Percentiles rank a stretch among this genome's conserved stretches.
Conservation (phyloP, 2,113 vertebrate species). For the Acrocephalus kingi region DNA sequence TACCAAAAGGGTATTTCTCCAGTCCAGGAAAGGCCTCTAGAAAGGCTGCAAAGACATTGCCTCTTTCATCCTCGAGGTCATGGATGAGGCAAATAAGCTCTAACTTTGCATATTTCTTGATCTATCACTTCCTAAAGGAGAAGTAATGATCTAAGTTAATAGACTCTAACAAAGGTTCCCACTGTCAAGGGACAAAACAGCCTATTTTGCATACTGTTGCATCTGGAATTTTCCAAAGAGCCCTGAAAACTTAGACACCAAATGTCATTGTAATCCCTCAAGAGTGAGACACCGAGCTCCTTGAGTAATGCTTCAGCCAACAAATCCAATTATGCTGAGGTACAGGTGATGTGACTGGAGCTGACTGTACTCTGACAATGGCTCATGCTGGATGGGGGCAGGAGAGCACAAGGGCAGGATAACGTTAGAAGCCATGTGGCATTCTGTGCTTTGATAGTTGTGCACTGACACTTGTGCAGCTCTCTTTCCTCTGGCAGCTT, state of each 20-base stretch:
- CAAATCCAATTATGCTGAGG: neutral
- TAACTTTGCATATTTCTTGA: neutral
- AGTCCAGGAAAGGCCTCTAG: neutral
- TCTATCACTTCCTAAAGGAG: neutral
- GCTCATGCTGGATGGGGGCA: neutral
- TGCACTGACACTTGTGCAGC: neutral
- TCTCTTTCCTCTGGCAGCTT: neutral
- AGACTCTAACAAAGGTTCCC: neutral
- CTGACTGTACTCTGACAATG: neutral
- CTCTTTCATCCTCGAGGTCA: neutral
- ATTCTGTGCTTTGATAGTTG: neutral
- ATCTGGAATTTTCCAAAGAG: neutral
- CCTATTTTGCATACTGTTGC: neutral
- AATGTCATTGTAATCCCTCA: neutral
- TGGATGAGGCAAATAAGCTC: neutral
- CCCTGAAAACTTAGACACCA: neutral
- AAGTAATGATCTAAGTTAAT: neutral
- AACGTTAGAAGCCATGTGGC: neutral
- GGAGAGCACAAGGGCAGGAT: neutral
- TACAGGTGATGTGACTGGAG: neutral
- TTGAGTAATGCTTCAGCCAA: neutral
- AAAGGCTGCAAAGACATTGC: neutral
- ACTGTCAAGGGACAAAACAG: neutral
- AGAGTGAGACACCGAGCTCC: neutral
- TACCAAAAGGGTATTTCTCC: neutral